A percentile compares a stretch with the other conserved stretches of the same genome.
These are phyloP conservation scores for Rhaphigaster nebulosa DNA, from an alignment of 2,888 invertebrate species.

Conservation along the genomic window DNA sequence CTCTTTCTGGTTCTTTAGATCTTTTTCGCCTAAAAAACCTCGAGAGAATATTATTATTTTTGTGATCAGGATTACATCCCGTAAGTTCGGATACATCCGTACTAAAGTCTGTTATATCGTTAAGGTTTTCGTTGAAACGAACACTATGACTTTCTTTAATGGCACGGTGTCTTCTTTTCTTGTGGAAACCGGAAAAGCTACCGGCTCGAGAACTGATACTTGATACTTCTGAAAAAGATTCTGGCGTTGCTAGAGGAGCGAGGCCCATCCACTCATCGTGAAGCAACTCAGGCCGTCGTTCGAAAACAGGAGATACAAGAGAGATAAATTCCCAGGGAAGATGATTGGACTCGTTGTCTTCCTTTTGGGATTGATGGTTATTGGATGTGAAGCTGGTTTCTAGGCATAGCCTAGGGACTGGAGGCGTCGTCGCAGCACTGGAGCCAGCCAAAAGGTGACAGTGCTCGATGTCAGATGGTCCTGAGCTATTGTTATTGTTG, in stretches of 20 bases:
- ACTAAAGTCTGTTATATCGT: conserved; percentile 57
- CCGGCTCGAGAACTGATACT: conserved; percentile 75
- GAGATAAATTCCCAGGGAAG: conserved; percentile 72
- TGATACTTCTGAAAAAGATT: conserved; percentile 85
- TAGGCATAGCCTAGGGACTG: conserved; percentile 75
- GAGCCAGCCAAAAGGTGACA: conserved; percentile 70
- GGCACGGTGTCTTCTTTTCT: conserved; percentile 20
- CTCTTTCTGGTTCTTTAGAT: conserved; percentile 54
- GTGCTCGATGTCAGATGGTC: conserved; percentile 68
- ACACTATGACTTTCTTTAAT: conserved; percentile 61
- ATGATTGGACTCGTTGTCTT: conserved; percentile 68
- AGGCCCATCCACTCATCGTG: conserved; percentile 78
- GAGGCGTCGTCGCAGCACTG: conserved; percentile 71
- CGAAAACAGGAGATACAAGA: conserved; percentile 68
- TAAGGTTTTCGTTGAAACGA: conserved; percentile 62
- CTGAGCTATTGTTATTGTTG: conserved; percentile 66
- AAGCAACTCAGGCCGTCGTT: conserved; percentile 71
- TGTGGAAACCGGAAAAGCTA: conserved; percentile 57
- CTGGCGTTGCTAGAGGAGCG: conserved; percentile 86
- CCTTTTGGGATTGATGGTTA: conserved; percentile 66
- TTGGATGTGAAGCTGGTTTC: conserved; percentile 82
- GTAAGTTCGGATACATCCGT: conserved; percentile 40
- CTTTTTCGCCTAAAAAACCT: conserved; percentile 53
- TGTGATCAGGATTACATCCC: conserved; percentile 38
- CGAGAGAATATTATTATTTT: conserved; percentile 50